Evolutionary conservation across 2,797 vertebrate species (phyloP).

Genomic region (Sebastes taczanowskii): DNA sequence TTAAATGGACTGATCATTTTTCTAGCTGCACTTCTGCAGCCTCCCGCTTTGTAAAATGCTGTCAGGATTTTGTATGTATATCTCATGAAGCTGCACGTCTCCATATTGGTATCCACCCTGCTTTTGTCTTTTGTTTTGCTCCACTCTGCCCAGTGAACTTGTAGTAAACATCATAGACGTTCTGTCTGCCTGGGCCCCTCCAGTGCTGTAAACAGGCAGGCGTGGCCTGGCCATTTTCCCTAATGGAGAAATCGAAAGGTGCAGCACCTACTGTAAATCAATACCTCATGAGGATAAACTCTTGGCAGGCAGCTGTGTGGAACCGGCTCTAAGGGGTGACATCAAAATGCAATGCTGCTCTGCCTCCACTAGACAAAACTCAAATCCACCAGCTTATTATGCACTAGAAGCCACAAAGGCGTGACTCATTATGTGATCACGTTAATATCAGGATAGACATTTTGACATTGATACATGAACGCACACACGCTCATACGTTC

Average conservation of each 20-base stretch:
- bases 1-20: background rate
- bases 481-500: constrained; percentile 33
- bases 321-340: constrained; percentile 48
- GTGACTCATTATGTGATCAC: constrained; percentile 35
- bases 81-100: background rate
- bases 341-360: constrained; percentile 12
- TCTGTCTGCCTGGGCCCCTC: constrained; percentile 52
- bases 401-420: constrained; percentile 8
- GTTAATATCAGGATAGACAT: constrained; percentile 44
- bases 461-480: constrained; percentile 34
- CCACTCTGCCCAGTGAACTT: constrained; percentile 20
- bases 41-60: background rate
- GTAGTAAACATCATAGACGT: constrained; percentile 51
- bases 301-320: constrained; percentile 60
- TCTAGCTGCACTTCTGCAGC: background rate
- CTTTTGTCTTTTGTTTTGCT: constrained; percentile 17
- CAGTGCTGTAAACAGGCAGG: constrained; percentile 73
- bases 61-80: background rate
- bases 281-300: constrained; percentile 69
- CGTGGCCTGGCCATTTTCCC: constrained; percentile 68
- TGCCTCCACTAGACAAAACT: constrained; percentile 12
- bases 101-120: background rate
- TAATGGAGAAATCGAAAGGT: constrained; percentile 82
- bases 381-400: constrained; percentile 33
- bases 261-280: constrained; percentile 78